Base-by-base conservation (phyloP, 2,888 invertebrate genomes). In the Himalopsyche japonica region DNA sequence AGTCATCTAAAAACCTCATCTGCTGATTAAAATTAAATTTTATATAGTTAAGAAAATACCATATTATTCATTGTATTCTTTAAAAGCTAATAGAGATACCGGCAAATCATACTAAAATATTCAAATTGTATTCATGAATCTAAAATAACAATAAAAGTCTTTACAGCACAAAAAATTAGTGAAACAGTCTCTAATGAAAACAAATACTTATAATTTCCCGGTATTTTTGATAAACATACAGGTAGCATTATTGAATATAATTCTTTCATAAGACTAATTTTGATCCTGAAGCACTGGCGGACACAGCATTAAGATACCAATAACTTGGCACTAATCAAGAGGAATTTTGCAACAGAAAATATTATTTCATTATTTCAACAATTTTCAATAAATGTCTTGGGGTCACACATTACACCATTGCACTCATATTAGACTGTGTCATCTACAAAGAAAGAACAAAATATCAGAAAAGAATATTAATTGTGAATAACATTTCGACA, bases 331-430 rank as follows among this genome's bases (percentile, higher is more conserved):
- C 27, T 70, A 15, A 70, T 12, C 30, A 15, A 30, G 70, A 70
- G 70, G 24, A 27, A 27, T 70, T 27, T 27, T 27, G 70, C 70
- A 70, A 70, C 24, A 27, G 70, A 70, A 70, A 70, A 70, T 27
- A 27, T 30, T 27, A 27, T 43, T 80, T 49, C 32, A 27, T 70
- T 27, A 12, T 43, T 80, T 49, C 32, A 80, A 80, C 57, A 80
- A 49, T 37, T 77, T 77, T 43, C 34, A 77, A 77, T 77, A 77
- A 77, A 77, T 77, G 43, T 77, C 48, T 80, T 80, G 27, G 43
- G 34, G 34, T 78, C 57, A 70, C 70, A 70, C 70, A 27, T 24
- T 27, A 27, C 70, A 70, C 30, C 24, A 27, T 30, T 15, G 24
- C 27, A 15, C 27, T 27, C 27, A 15, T 30, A 15, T 70, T 70